A percentile compares a stretch with the other conserved stretches of the same genome.
Evolutionary conservation across 2,797 vertebrate genomes (phyloP).

Genomic region (Cossypha dichroa): DNA sequence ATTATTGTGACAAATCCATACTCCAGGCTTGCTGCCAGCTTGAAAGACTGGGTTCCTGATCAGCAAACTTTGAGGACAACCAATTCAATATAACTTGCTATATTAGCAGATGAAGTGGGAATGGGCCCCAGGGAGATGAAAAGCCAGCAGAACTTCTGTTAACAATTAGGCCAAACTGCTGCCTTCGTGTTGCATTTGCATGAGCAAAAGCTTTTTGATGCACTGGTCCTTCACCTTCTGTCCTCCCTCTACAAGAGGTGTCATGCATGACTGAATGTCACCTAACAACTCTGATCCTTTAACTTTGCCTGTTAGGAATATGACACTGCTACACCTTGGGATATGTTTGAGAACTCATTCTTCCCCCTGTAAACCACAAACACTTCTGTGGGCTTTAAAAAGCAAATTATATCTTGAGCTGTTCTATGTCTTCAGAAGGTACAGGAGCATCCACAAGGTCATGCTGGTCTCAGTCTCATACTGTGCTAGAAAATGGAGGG

Average conservation of each 20-base stretch:
- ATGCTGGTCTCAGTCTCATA: not conserved
- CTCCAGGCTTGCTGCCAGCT: slow-evolving; percentile 14
- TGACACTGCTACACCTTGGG: not conserved
- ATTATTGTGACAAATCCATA: slow-evolving; percentile 26
- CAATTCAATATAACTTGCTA: not conserved
- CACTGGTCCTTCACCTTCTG: not conserved
- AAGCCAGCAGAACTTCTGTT: not conserved
- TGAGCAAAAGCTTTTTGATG: not conserved
- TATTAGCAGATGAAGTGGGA: slow-evolving; percentile 18
- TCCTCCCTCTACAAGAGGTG: not conserved
- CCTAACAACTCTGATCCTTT: not conserved
- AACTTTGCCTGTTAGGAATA: not conserved
- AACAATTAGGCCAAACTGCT: not conserved
- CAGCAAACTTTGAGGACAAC: not conserved
- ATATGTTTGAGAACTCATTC: not conserved
- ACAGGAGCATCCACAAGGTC: not conserved
- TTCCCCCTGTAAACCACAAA: not conserved
- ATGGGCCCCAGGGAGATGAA: not conserved
- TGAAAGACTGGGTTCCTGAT: not conserved
- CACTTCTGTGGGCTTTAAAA: not conserved
- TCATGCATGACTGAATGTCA: not conserved
- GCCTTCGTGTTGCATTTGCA: not conserved
- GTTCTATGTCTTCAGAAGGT: not conserved
- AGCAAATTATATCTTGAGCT: not conserved
- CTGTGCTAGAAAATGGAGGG: not conserved